Conservation (phyloP, 2,797 vertebrate species). For the Pseudotriccus pelzelni region DNA sequence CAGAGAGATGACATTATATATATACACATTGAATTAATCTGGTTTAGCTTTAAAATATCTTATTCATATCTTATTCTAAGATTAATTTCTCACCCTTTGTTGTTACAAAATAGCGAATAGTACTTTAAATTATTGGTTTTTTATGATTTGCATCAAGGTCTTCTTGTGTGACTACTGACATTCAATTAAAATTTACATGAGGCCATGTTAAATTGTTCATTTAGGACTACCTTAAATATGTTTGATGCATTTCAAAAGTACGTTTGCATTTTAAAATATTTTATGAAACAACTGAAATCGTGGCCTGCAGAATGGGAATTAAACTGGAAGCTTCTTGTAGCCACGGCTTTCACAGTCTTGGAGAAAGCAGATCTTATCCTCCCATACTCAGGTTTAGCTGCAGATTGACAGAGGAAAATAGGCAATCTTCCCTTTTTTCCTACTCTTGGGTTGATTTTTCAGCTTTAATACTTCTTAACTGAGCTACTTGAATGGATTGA, state of each 20-base stretch:
- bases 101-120: not conserved
- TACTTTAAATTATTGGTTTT: not conserved
- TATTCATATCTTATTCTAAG: not conserved
- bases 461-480: slow-evolving; percentile 5
- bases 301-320: not conserved
- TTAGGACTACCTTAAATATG: not conserved
- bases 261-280: slow-evolving; percentile 4
- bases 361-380: not conserved
- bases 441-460: not conserved
- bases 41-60: not conserved
- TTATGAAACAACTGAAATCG: not conserved
- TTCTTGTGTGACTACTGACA: not conserved
- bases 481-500: not conserved
- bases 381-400: not conserved
- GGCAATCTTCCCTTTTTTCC: not conserved
- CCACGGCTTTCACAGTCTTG: not conserved
- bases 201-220: not conserved
- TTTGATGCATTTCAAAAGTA: not conserved
- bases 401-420: not conserved
- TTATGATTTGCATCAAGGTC: not conserved
- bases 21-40: not conserved
- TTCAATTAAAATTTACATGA: not conserved
- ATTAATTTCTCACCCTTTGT: not conserved
- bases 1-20: not conserved
- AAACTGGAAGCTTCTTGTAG: not conserved